Percentiles rank a stretch among this genome's conserved stretches.
These are phyloP conservation scores for Heliconius erato DNA, from an alignment of 2,888 invertebrate species.

Conservation along the genomic window DNA sequence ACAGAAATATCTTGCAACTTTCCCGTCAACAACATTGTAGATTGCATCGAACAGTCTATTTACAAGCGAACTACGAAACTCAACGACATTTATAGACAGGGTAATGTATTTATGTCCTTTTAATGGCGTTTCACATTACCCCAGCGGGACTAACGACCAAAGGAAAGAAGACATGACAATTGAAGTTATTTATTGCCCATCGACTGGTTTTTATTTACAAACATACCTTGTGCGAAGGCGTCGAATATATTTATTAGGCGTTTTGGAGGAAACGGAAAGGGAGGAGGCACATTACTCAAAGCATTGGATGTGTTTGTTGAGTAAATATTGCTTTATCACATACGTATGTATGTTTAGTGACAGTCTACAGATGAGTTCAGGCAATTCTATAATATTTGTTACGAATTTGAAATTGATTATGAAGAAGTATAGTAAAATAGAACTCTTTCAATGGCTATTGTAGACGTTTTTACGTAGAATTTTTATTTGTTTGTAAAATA, in stretches of 20 bases:
- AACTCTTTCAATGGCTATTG: not conserved
- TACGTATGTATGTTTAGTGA: not conserved
- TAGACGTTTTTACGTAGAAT: too few species aligned
- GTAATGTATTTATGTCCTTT: slow-evolving; percentile 82
- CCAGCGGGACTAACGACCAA: slow-evolving; percentile 62
- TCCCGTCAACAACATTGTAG: slow-evolving; percentile 57
- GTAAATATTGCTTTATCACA: slow-evolving; percentile 3
- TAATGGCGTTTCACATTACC: slow-evolving; percentile 82
- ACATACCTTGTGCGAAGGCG: slow-evolving; percentile 36
- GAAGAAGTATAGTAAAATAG: not conserved
- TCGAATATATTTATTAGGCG: slow-evolving; percentile 37
- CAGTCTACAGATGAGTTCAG: not conserved
- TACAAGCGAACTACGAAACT: slow-evolving; percentile 59
- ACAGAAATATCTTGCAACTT: slow-evolving; percentile 52
- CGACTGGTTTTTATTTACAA: slow-evolving; percentile 50
- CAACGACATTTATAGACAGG: slow-evolving; percentile 75
- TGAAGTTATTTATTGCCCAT: slow-evolving; percentile 73
- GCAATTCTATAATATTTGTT: not conserved
- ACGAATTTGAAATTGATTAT: not conserved
- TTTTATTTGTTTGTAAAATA: too few species aligned
- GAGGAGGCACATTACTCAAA: slow-evolving; percentile 20
- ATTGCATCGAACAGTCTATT: slow-evolving; percentile 56
- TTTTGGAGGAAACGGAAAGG: slow-evolving; percentile 22
- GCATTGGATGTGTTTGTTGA: slow-evolving; percentile 21
- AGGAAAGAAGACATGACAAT: slow-evolving; percentile 76